Base-by-base conservation (phyloP, 2,888 invertebrate genomes). In the Drosophila setosimentum region DNA sequence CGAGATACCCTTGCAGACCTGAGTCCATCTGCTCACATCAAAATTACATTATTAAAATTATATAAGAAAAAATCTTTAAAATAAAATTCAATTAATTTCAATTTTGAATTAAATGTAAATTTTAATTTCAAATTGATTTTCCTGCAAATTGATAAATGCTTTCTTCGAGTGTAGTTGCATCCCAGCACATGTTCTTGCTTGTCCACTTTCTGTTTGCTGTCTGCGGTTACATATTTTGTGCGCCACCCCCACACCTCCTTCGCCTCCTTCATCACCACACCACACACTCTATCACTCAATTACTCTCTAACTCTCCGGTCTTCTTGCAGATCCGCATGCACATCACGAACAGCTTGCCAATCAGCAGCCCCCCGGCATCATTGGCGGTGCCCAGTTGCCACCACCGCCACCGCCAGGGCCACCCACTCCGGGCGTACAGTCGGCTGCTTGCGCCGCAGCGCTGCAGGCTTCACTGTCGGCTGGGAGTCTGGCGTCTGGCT, bases 341-440 rank as follows among this genome's bases (percentile, higher is more conserved):
- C 92, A 92, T 91, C 92, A 92, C 87, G 92, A 92, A 82, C 92
- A 92, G 76, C 82, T 92, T 77, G 80, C 91, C 82, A 92, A 90
- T 91, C 92, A 92, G 86, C 92, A 92, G 71, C 90, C 92, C 60
- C 89, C 92, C 51, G 91, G 91, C 68, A 91, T 92, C 63, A 91
- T 91, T 69, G 92, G 91, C 33, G 92, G 91, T 58, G 91, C 90
- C 33, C 78, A 24, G 73, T 84, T 32, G 21, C 59, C 50, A 2
- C 60, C 60, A 2, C 88, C 90, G 7, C 72, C 82, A 5, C 83
- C 83, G 6, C 88, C 85, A 0, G 91, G 91, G 33, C 89, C 89
- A 11, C 87, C 89, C 53, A 85, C 90, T 8, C 88, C 90, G 16
- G 87, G 89, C 11, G 74, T 79, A 13, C 89, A 89, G 57, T 75